phyloP scores from a whole-genome alignment of 2,888 invertebrate species.

The Tenthredo amoena region DNA sequence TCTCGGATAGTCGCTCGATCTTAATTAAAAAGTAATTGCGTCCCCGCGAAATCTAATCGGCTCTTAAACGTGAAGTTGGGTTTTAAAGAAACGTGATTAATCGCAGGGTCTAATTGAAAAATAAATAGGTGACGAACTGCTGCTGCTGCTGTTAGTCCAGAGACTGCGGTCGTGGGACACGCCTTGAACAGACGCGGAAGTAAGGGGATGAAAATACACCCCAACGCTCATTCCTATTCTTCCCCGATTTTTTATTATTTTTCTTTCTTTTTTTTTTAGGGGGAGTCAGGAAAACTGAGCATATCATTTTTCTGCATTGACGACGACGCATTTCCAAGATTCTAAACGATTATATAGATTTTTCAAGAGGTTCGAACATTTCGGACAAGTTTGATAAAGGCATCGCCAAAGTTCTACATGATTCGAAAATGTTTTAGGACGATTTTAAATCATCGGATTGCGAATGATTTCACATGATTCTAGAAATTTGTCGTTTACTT shows the following conservation, averaged over 20 bases:
- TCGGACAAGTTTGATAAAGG: not conserved
- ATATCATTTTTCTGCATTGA: not conserved
- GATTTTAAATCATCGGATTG: not conserved
- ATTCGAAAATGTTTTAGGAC: not conserved
- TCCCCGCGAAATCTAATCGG: slow-evolving; percentile 51
- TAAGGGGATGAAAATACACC: not conserved
- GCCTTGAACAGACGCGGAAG: not conserved
- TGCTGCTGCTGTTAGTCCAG: slow-evolving; percentile 7
- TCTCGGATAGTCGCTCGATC: slow-evolving; percentile 49
- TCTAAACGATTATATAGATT: not conserved
- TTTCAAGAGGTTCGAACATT: not conserved
- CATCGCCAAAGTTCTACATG: not conserved
- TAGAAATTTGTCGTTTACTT: not conserved
- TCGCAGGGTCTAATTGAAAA: slow-evolving; percentile 38
- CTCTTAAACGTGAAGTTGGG: slow-evolving; percentile 53
- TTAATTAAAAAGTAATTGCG: slow-evolving; percentile 53
- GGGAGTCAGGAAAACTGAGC: not conserved
- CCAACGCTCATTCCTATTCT: not conserved
- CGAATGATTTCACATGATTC: not conserved
- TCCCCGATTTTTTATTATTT: not conserved
- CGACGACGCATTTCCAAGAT: not conserved
- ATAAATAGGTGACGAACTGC: slow-evolving; percentile 43
- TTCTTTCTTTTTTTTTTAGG: not conserved
- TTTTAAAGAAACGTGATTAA: slow-evolving; percentile 41
- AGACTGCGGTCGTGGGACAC: slow-evolving; percentile 17